phyloP scores from a whole-genome alignment of 2,888 invertebrate species.

The Melinaea menophilus region DNA sequence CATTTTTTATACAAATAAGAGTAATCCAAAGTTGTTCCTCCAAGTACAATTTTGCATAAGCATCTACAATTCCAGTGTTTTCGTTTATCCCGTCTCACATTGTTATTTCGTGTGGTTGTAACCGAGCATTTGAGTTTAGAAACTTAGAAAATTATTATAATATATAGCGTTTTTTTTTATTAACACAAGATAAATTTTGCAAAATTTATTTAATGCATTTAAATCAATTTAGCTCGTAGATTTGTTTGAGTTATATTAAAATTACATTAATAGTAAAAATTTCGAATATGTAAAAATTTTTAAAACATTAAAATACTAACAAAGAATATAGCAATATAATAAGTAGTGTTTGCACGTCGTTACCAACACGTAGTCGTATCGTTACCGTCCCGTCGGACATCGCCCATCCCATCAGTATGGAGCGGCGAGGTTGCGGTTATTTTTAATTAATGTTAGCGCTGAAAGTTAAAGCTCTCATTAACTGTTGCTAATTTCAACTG shows the following conservation, averaged over 20 bases:
- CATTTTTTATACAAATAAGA: not conserved
- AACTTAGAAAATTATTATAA: too few relatives aligned
- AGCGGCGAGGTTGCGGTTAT: slow-evolving; percentile 42
- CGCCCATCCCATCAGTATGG: slow-evolving; percentile 35
- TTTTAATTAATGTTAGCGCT: slow-evolving; percentile 45
- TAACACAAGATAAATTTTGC: too few relatives aligned
- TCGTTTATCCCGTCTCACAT: not conserved
- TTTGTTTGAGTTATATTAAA: too few relatives aligned
- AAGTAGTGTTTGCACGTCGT: not conserved
- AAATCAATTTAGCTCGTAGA: too few relatives aligned
- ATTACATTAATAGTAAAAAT: too few relatives aligned
- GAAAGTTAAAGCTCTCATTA: slow-evolving; percentile 29
- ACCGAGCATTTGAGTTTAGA: too few relatives aligned
- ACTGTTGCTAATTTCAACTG: slow-evolving; percentile 23
- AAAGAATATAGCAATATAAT: too few relatives aligned
- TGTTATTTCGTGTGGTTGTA: too few relatives aligned
- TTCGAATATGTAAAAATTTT: too few relatives aligned
- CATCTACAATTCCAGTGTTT: slow-evolving; percentile 6
- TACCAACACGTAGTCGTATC: not conserved
- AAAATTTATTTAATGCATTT: too few relatives aligned
- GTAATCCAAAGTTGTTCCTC: not conserved
- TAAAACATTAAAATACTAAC: too few relatives aligned
- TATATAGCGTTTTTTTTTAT: too few relatives aligned
- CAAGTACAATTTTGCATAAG: slow-evolving; percentile 5
- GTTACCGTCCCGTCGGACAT: slow-evolving; percentile 18